Base-by-base conservation (phyloP, 2,113 vertebrate genomes). In the Polyodon spathula region DNA sequence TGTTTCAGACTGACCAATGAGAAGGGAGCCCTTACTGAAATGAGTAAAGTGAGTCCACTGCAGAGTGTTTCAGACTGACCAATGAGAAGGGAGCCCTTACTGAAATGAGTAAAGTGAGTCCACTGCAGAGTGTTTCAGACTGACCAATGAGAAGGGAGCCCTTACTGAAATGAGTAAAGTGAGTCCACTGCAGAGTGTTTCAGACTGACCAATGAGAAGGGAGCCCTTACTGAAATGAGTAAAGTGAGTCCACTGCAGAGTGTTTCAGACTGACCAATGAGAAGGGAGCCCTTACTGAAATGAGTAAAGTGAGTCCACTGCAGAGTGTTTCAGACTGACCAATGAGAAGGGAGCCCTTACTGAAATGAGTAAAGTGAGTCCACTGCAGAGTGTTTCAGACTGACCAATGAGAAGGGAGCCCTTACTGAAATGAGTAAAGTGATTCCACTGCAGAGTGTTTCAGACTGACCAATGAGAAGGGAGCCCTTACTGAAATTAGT, bases 1-100 rank as follows among this genome's bases (percentile, higher is more conserved):
- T 2, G 27, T 27, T 27, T 27, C 27, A 27, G 44, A 27, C 27
- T 27, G 27, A 27, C 27, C 27, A 27, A 27, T 27, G 27, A 27
- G 27, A 27, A 27, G 27, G 27, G 27, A 27, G 27, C 27, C 27
- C 27, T 71, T 77, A 80, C 77, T 80, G 78, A 80, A 83, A 82
- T 58, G 27, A 27, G 27, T 27, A 27, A 46, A 14, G 8, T 46
- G 44, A 10, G 8, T 10, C 8, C 8, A 44, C 43, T 44, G 7
- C 12, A 46, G 2, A 8, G 27, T 2, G 27, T 27, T 27, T 27
- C 27, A 27, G 44, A 27, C 27, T 46, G 44, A 10, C 14, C 8
- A 8, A 46, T 14, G 14, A 46, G 8, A 46, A 10, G 14, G 5
- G 4, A 10, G 14, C 8, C 44, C 27, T 27, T 27, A 27, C 27